phyloP scores from a whole-genome alignment of 2,113 vertebrate species.

The Euleptes europaea region DNA sequence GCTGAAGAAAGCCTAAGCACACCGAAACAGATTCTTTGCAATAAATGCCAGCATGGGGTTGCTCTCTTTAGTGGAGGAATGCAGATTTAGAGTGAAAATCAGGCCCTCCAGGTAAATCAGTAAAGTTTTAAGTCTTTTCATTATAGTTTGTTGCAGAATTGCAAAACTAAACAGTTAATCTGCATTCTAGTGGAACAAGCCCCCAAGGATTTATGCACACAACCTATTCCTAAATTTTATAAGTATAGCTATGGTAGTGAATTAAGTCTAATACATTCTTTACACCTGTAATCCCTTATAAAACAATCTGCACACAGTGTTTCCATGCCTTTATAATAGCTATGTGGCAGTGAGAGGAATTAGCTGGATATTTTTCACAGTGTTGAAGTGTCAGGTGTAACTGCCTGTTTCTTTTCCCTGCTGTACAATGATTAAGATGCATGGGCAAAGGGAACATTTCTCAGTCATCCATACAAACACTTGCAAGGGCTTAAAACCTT shows the following conservation, averaged over 20 bases:
- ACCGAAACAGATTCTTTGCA: not conserved
- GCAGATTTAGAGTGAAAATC: not conserved
- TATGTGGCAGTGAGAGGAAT: not conserved
- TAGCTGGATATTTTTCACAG: not conserved
- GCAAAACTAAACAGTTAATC: not conserved
- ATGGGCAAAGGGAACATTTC: too few relatives aligned
- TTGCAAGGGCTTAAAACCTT: too few relatives aligned
- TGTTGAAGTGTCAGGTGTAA: not conserved
- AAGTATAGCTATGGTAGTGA: not conserved
- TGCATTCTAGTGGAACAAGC: not conserved
- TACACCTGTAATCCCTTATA: not conserved
- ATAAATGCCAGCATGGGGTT: not conserved
- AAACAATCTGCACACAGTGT: not conserved
- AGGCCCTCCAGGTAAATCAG: not conserved
- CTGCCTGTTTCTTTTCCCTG: not conserved
- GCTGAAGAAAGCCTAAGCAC: not conserved
- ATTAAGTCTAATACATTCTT: not conserved
- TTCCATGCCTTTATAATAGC: not conserved
- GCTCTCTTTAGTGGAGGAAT: not conserved
- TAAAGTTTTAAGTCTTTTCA: not conserved
- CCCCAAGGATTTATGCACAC: not conserved
- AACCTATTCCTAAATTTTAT: not conserved
- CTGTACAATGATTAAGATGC: not conserved
- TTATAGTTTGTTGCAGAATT: not conserved
- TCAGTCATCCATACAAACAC: too few relatives aligned